Evolutionary conservation across 2,113 vertebrate species (phyloP).

Genomic region (Trichechus manatus): DNA sequence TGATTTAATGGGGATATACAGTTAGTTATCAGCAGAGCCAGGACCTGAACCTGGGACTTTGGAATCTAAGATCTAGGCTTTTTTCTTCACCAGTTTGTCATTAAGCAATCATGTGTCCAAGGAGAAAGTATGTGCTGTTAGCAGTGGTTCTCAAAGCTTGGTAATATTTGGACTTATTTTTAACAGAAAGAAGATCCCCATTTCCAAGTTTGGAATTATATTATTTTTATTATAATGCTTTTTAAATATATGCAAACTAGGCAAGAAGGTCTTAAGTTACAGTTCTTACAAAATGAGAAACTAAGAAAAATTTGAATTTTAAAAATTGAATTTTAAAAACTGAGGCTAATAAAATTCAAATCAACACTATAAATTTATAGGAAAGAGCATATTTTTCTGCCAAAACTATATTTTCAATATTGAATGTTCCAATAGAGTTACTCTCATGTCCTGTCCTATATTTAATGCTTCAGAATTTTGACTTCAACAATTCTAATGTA

Average conservation of each 20-base stretch:
- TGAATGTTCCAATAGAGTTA: not conserved
- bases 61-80: not conserved
- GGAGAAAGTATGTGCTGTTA: not conserved
- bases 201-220: not conserved
- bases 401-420: constrained; percentile 26
- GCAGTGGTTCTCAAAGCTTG: not conserved
- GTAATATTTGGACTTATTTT: not conserved
- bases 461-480: constrained; percentile 41
- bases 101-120: not conserved
- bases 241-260: not conserved
- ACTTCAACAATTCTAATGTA: constrained; percentile 13
- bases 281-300: constrained; percentile 9
- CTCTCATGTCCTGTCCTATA: not conserved
- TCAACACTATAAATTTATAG: not conserved
- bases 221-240: constrained; percentile 14
- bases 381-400: not conserved
- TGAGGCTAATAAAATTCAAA: constrained; percentile 39
- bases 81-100: not conserved
- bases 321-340: constrained; percentile 31
- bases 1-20: not conserved
- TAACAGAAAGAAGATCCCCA: not conserved
- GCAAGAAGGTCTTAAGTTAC: not conserved
- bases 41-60: not conserved
- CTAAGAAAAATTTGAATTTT: not conserved
- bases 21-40: not conserved